A percentile compares a stretch with the other conserved stretches of the same genome.
Conservation (phyloP, 2,888 invertebrate genomes). For the Drosophila lacicola region DNA sequence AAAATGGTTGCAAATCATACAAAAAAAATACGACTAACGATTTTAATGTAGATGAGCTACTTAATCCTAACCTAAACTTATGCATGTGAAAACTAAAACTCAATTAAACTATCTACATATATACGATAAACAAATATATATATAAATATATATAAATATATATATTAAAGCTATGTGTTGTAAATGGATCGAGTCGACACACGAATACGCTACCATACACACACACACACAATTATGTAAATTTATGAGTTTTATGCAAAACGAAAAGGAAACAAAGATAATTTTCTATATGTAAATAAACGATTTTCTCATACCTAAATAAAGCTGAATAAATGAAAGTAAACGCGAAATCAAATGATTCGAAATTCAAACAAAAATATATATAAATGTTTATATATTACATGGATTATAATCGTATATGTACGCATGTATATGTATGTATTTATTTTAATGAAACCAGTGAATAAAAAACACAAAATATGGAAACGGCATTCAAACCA, state of each 20-base stretch:
- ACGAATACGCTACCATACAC: constrained; percentile 17
- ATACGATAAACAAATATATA: constrained; percentile 10
- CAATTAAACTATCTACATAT: constrained; percentile 34
- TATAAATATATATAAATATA: constrained; percentile 9
- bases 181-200: constrained; percentile 44
- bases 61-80: constrained; percentile 27
- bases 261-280: constrained; percentile 31
- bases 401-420: constrained; percentile 47
- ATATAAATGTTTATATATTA: constrained; percentile 46
- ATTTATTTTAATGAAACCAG: constrained; percentile 56
- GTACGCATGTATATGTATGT: constrained; percentile 59
- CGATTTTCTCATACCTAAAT: constrained; percentile 39
- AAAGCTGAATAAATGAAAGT: constrained; percentile 28
- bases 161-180: constrained; percentile 30
- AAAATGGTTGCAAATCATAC: constrained; percentile 67
- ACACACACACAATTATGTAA: constrained; percentile 50
- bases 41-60: constrained; percentile 61
- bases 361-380: constrained; percentile 56
- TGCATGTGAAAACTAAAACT: constrained; percentile 33
- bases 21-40: constrained; percentile 54
- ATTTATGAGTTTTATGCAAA: constrained; percentile 45
- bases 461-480: constrained; percentile 57
- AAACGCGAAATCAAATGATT: constrained; percentile 29
- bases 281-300: constrained; percentile 58
- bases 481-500: constrained; percentile 62